Evolutionary conservation across 2,113 vertebrate species (phyloP), one percentile per base, ranked within the genome.

Genomic region (Mola mola): DNA sequence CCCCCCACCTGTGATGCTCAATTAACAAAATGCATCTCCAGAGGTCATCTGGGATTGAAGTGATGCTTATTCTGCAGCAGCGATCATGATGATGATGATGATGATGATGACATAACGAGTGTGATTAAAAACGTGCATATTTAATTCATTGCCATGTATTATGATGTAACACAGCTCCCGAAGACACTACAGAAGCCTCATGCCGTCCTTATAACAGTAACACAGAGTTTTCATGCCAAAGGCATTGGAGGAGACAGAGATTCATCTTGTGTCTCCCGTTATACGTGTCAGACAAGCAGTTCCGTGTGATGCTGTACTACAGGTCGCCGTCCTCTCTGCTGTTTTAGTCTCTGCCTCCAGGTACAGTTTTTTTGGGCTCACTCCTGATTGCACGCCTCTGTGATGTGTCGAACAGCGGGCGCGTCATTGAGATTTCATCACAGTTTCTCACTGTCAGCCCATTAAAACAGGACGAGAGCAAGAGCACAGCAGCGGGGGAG

Each of bases 401-500:
- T 55, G 47, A 62, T 51, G 63, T 59, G 33, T 59, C 43, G 33
- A 63, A 62, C 55, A 63, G 46, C 43, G 12, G 36, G 57, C 33
- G 43, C 25, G 17, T 75, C 64, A 50, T 37, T 51, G 34, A 79
- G 47, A 49, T 69, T 70, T 77, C 53, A 4, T 72, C 70, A 33
- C 36, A 69, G 51, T 68, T 64, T 75, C 59, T 64, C 10, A 1
- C 63, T 70, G 73, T 70, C 65, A 70, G 74, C 57, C 42, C 77
- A 53, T 81, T 82, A 68, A 79, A 79, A 40, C 41, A 8, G 55
- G 67, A 69, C 77, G 66, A 75, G 79, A 76, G 64, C 42, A 17
- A 17, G 33, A 78, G 62, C 75, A 49, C 75, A 70, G 82, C 49
- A 55, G 71, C 79, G 56, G 6, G 57, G 43, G 46, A 64, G 55